Evolutionary conservation across 1,140 invertebrate genomes (phyloP).

Genomic region (Campoletis sonorensis): DNA sequence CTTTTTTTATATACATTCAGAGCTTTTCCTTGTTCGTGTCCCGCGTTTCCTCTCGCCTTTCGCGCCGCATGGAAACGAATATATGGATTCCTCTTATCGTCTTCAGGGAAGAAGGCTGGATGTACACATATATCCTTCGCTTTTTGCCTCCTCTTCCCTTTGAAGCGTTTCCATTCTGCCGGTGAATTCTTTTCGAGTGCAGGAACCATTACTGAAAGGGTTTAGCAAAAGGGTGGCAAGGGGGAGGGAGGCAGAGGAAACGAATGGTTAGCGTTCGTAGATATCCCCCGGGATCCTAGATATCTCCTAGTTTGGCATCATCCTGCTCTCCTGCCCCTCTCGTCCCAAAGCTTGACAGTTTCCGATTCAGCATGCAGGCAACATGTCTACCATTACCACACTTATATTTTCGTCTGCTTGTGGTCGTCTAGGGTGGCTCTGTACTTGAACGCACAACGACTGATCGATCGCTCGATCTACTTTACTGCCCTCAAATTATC

Average conservation of each 20-base stretch:
- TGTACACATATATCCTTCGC: neutral
- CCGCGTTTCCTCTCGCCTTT: neutral
- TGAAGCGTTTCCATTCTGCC: neutral
- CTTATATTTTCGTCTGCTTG: too few species aligned
- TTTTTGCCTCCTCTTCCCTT: neutral
- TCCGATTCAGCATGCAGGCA: too few species aligned
- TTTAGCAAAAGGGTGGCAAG: neutral
- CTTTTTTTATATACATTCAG: neutral
- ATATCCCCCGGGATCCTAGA: too few species aligned
- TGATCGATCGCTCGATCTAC: too few species aligned
- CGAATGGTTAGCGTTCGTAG: too few species aligned
- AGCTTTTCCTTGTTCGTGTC: slow-evolving; percentile 7
- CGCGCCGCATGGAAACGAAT: slow-evolving; percentile 9
- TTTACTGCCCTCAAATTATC: too few species aligned
- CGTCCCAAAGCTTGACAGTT: too few species aligned
- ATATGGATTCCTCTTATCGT: slow-evolving; percentile 17
- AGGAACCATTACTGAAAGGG: slow-evolving; percentile 18
- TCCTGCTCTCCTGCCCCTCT: too few species aligned
- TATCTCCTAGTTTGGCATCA: too few species aligned
- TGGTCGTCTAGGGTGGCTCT: too few species aligned
- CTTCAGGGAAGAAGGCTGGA: neutral
- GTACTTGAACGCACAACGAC: too few species aligned
- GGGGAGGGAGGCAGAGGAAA: neutral
- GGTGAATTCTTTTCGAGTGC: slow-evolving; percentile 26
- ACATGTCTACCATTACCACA: too few species aligned